Conservation (phyloP, 2,113 vertebrate genomes). For the Myanophis thanlyinensis region DNA sequence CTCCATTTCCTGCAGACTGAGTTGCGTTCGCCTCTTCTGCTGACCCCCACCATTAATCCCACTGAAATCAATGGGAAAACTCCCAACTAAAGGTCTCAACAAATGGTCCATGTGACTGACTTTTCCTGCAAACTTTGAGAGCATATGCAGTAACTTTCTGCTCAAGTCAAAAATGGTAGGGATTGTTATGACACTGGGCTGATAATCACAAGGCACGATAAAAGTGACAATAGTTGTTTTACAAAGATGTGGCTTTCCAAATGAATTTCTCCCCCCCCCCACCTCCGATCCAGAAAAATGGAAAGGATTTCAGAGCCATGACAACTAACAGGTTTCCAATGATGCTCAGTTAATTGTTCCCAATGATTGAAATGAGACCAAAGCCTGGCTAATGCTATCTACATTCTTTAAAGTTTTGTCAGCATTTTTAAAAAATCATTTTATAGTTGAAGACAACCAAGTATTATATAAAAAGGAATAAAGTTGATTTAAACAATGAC, state of each 20-base stretch:
- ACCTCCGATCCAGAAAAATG: neutral
- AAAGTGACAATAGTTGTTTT: conserved; percentile 26
- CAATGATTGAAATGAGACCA: neutral
- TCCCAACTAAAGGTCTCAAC: neutral
- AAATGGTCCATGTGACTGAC: neutral
- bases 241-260: conserved; percentile 37
- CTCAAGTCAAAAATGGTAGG: conserved; percentile 2
- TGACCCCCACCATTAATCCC: neutral
- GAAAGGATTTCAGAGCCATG: neutral
- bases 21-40: neutral
- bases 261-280: neutral
- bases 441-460: conserved; percentile 66
- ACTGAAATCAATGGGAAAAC: neutral
- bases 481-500: conserved; percentile 69
- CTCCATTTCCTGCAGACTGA: neutral
- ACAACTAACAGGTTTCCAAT: neutral
- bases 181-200: conserved; percentile 70
- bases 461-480: conserved; percentile 69
- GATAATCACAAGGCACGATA: conserved; percentile 48
- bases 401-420: conserved; percentile 30
- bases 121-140: conserved; percentile 9
- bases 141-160: conserved; percentile 10
- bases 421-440: conserved; percentile 15
- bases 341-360: neutral
- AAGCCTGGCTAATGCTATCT: neutral